Conservation (phyloP, 2,888 invertebrate species). For the Nezara viridula region DNA sequence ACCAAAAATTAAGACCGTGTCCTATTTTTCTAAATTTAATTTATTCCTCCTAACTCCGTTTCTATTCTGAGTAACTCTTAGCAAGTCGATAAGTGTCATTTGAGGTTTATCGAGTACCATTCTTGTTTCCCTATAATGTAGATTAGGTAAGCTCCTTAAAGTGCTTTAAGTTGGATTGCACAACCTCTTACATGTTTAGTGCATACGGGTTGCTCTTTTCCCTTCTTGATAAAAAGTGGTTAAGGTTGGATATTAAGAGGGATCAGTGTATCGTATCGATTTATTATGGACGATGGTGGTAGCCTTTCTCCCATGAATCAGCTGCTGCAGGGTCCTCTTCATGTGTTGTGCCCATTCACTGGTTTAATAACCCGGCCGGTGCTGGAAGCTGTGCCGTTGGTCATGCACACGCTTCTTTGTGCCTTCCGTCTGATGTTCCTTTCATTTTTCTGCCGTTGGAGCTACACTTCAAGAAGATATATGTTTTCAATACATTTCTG, state of each 20-base stretch:
- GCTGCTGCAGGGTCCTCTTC: neutral
- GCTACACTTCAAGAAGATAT: neutral
- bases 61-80: neutral
- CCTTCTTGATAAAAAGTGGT: neutral
- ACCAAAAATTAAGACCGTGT: too few species aligned
- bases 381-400: neutral
- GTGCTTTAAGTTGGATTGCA: neutral
- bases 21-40: too few species aligned
- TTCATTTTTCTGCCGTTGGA: neutral
- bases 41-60: neutral
- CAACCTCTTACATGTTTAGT: neutral
- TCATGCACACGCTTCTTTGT: constrained; percentile 16
- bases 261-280: neutral
- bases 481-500: neutral
- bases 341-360: neutral
- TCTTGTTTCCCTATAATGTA: neutral
- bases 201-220: neutral
- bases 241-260: neutral
- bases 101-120: neutral
- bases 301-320: constrained; percentile 15
- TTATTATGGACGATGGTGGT: neutral
- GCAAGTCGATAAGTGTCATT: neutral
- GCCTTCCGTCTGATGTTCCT: neutral
- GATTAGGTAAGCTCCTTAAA: neutral
- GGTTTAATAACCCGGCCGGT: neutral